Evolutionary conservation across 2,888 invertebrate species (phyloP).

Genomic region (Nomada lathburiana): DNA sequence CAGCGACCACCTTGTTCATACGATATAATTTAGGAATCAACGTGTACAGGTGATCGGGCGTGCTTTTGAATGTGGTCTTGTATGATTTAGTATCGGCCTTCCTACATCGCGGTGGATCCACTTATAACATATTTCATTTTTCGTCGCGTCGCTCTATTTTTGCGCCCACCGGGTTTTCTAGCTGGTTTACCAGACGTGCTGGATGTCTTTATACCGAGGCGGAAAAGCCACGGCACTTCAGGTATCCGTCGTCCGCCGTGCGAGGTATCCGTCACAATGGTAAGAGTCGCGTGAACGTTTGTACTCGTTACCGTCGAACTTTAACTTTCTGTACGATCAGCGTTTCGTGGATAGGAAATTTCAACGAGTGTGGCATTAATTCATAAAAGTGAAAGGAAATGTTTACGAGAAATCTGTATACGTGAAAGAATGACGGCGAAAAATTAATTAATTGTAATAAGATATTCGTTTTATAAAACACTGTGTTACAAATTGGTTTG

Average conservation of each 20-base stretch:
- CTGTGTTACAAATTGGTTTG: conserved; percentile 1
- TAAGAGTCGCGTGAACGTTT: conserved; percentile 70
- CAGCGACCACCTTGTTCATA: not conserved
- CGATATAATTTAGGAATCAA: not conserved
- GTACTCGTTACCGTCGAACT: not conserved
- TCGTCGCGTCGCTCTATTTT: conserved; percentile 82
- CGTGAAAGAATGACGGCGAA: too few species aligned
- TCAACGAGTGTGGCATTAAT: not conserved
- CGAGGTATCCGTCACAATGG: conserved; percentile 79
- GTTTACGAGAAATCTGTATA: not conserved
- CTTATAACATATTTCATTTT: conserved; percentile 85
- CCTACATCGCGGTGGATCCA: conserved; percentile 61
- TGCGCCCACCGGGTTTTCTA: conserved; percentile 80
- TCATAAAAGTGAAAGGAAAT: not conserved
- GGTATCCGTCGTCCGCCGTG: conserved; percentile 80
- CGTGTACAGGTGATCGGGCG: not conserved
- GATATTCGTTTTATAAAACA: not conserved
- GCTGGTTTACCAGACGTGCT: conserved; percentile 80
- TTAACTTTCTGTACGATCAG: not conserved
- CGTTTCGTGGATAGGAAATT: too few species aligned
- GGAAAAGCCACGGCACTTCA: conserved; percentile 78
- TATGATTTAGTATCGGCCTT: conserved; percentile 62
- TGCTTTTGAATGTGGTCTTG: conserved; percentile 1
- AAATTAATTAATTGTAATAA: too few species aligned
- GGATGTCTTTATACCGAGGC: conserved; percentile 82